These are phyloP conservation scores for Coenonympha glycerion DNA, from an alignment of 2,888 invertebrate genomes.

Conservation along the genomic window DNA sequence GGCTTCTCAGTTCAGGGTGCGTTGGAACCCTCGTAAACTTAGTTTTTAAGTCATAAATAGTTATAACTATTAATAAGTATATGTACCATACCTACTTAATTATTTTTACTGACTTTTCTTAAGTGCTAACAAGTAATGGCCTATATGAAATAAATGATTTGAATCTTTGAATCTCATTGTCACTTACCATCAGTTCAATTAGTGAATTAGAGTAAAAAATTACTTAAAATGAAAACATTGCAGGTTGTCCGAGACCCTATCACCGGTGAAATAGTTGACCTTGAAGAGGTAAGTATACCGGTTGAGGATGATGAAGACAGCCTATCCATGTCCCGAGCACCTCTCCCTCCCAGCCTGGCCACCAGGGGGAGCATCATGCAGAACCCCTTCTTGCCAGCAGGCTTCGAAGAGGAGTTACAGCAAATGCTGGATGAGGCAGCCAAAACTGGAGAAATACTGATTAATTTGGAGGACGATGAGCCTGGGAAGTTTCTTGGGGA, in stretches of 20 bases:
- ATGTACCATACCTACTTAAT: no score
- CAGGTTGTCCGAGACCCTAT: constrained; percentile 83
- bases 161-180: no score
- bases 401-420: constrained; percentile 78
- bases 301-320: constrained; percentile 62
- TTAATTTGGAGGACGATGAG: constrained; percentile 58
- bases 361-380: constrained; percentile 86
- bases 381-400: constrained; percentile 92
- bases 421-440: constrained; percentile 58
- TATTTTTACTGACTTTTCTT: no score
- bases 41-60: no score
- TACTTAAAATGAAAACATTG: neutral
- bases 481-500: constrained; percentile 68
- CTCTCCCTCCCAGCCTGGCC: constrained; percentile 81
- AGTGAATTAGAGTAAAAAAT: no score
- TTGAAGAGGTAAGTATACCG: constrained; percentile 72
- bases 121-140: no score
- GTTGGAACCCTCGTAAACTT: no score
- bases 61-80: no score
- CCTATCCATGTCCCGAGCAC: constrained; percentile 85
- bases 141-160: no score
- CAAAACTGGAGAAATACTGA: constrained; percentile 51
- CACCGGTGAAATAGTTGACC: constrained; percentile 83
- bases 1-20: no score
- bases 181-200: no score